Conservation (phyloP, 2,797 vertebrate species). For the Helostoma temminkii region DNA sequence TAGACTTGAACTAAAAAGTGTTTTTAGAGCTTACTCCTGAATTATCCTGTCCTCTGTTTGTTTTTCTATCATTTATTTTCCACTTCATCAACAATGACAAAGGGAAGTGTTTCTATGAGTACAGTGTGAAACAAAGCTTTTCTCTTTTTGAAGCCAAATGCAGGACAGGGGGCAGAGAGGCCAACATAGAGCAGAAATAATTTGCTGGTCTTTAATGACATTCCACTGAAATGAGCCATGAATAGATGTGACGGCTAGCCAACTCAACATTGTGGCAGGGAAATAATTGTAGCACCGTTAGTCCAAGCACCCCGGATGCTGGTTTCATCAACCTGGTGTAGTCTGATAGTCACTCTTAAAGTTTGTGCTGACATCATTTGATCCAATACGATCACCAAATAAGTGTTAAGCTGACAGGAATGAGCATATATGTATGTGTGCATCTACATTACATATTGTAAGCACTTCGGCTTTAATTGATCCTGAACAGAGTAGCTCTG, state of each 20-base stretch:
- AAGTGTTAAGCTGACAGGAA: background rate
- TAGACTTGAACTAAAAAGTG: background rate
- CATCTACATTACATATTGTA: background rate
- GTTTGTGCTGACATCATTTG: background rate
- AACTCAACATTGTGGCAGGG: conserved; percentile 21
- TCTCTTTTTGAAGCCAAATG: conserved; percentile 27
- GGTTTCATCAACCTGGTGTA: background rate
- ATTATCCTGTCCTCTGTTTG: background rate
- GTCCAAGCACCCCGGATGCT: background rate
- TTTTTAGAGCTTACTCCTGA: background rate
- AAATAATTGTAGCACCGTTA: conserved; percentile 5
- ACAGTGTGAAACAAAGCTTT: conserved; percentile 19
- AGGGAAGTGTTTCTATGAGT: conserved; percentile 16
- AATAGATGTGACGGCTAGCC: conserved; percentile 31
- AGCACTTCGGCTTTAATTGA: conserved; percentile 52
- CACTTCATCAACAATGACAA: conserved; percentile 13
- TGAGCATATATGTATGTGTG: background rate
- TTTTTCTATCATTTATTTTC: conserved; percentile 5
- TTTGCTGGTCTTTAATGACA: conserved; percentile 53
- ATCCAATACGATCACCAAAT: background rate
- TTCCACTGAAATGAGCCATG: conserved; percentile 61
- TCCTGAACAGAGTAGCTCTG: conserved; percentile 57
- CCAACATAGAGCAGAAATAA: conserved; percentile 48
- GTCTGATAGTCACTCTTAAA: background rate
- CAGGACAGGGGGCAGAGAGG: conserved; percentile 28